phyloP scores from a whole-genome alignment of 2,888 invertebrate species.

The Sussaba pulchella region DNA sequence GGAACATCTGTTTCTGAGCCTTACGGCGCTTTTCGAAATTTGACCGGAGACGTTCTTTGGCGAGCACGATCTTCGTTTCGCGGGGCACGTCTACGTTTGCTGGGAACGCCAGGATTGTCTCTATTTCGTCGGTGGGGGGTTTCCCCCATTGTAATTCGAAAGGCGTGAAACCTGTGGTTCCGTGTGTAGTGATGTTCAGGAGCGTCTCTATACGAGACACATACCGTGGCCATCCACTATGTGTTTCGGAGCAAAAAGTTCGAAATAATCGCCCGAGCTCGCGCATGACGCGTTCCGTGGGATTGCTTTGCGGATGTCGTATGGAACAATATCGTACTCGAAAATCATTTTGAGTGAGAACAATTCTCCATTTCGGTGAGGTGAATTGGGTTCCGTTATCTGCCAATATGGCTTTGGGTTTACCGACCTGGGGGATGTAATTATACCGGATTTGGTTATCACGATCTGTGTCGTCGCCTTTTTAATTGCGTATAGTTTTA shows the following conservation, averaged over 20 bases:
- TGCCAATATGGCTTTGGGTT: constrained; percentile 2
- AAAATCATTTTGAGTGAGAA: background rate
- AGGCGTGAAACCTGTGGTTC: constrained; percentile 25
- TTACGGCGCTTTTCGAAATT: background rate
- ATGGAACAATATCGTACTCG: constrained; percentile 20
- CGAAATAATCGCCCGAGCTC: constrained; percentile 39
- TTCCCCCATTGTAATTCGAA: constrained; percentile 24
- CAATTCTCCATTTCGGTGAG: background rate
- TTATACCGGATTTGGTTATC: constrained; percentile 11
- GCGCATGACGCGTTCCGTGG: constrained; percentile 35
- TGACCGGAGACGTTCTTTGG: background rate
- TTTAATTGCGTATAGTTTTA: constrained; percentile 28
- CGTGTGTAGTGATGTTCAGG: constrained; percentile 36
- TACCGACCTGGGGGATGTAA: constrained; percentile 22
- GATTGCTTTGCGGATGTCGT: constrained; percentile 47
- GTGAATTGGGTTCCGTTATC: constrained; percentile 35
- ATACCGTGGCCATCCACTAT: constrained; percentile 7
- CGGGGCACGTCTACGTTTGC: background rate
- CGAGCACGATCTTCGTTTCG: constrained; percentile 10
- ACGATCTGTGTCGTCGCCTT: constrained; percentile 4
- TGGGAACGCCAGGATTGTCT: constrained; percentile 26
- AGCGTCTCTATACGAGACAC: background rate
- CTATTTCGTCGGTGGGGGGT: background rate
- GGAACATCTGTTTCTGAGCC: background rate
- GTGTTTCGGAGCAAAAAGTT: background rate